These are phyloP conservation scores for Catonia carolina DNA, from an alignment of 2,888 invertebrate species.

Conservation along the genomic window DNA sequence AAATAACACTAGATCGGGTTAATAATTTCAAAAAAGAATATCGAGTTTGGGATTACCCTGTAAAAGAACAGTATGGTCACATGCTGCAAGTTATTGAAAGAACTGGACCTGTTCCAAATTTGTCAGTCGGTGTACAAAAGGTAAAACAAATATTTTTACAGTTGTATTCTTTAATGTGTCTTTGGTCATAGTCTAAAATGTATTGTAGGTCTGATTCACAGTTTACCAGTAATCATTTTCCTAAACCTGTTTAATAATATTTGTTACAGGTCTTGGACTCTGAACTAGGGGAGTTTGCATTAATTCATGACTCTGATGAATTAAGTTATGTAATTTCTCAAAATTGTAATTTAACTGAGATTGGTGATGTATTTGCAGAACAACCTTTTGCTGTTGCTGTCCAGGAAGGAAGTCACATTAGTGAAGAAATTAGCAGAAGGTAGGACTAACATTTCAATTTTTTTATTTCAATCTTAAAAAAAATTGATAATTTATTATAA, in stretches of 20 bases:
- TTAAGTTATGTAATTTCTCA: constrained; percentile 73
- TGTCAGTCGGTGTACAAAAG: constrained; percentile 67
- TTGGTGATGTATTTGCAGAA: constrained; percentile 84
- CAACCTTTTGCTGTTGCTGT: constrained; percentile 85
- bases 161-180: background rate
- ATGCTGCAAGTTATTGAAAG: constrained; percentile 76
- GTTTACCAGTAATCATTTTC: background rate
- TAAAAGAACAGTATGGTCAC: constrained; percentile 84
- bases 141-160: too few species aligned
- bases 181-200: background rate
- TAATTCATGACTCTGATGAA: constrained; percentile 82
- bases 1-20: constrained; percentile 74
- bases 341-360: constrained; percentile 79
- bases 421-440: constrained; percentile 56
- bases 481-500: too few species aligned
- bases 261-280: constrained; percentile 55
- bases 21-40: constrained; percentile 71
- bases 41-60: constrained; percentile 89
- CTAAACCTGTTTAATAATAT: too few species aligned
- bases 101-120: constrained; percentile 63
- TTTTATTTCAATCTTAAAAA: too few species aligned
- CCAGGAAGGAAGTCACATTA: constrained; percentile 77
- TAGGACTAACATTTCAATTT: too few species aligned
- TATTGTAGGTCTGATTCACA: background rate
- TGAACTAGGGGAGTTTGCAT: constrained; percentile 76